Evolutionary conservation across 2,888 invertebrate genomes (phyloP).

Genomic region (Tuberolachnus salignus): DNA sequence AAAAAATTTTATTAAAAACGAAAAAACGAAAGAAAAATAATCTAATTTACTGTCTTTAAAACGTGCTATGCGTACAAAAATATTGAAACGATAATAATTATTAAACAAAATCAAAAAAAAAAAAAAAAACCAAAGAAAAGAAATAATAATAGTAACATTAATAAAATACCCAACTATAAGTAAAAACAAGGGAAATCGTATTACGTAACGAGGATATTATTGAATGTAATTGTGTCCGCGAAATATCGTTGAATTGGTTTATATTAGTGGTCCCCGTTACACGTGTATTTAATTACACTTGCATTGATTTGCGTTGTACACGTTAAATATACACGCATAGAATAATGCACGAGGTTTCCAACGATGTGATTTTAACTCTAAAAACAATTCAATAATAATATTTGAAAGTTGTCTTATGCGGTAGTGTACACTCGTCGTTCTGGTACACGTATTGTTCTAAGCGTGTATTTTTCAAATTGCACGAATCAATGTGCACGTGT

Average conservation of each 20-base stretch:
- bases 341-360: no score
- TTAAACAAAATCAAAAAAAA: slow-evolving; percentile 16
- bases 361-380: no score
- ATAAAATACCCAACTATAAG: not conserved
- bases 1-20: slow-evolving; percentile 5
- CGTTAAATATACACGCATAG: no score
- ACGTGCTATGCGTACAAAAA: slow-evolving; percentile 50
- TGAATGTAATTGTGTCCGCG: no score
- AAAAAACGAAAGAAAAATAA: slow-evolving; percentile 47
- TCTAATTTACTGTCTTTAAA: slow-evolving; percentile 50
- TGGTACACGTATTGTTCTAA: no score
- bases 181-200: no score
- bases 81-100: slow-evolving; percentile 31
- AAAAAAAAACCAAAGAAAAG: slow-evolving; percentile 4
- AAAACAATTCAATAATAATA: no score
- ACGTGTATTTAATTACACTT: not conserved
- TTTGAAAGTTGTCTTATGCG: no score
- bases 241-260: not conserved
- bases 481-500: no score
- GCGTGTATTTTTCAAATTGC: no score
- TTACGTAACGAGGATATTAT: not conserved
- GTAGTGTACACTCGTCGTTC: no score
- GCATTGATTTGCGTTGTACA: no score
- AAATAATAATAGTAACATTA: not conserved
- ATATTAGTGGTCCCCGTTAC: not conserved